Base-by-base conservation (phyloP, 2,888 invertebrate species). In the Thysanoteuthis rhombus region DNA sequence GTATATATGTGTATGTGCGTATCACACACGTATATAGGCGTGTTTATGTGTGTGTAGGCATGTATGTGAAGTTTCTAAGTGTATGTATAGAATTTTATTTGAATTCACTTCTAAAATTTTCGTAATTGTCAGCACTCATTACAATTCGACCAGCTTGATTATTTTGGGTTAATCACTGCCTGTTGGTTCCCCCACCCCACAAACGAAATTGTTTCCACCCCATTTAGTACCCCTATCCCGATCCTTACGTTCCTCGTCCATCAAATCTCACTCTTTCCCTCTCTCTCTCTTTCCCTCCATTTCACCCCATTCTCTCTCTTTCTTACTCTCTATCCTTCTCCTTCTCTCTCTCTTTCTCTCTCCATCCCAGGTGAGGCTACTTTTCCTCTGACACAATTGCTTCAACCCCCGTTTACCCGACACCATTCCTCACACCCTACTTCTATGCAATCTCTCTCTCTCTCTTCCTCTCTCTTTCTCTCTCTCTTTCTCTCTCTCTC, bases 261-360 rank as follows among this genome's bases (percentile, higher is more conserved):
- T 19, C 40, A 3, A 89, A n/a, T n/a, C n/a, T n/a, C n/a, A n/a
- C n/a, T n/a, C n/a, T n/a, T n/a, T n/a, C n/a, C n/a, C n/a, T n/a
- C n/a, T n/a, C n/a, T n/a, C n/a, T n/a, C n/a, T n/a, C n/a, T n/a
- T n/a, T n/a, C n/a, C n/a, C n/a, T 42, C 42, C 12, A 42, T 42
- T 12, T 5, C 12, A 42, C 6, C 12, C 42, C 42, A 12, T 45
- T 32, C 38, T 52, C 39, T 52, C 52, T 93, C 89, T 32, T 28
- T 52, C 6, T n/a, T 4, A 4, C 75, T 93, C 4, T 90, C 91
- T 94, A 1, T 93, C 93, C 93, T 90, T 93, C 90, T 90, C 40
- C 2, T 32, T 90, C 12, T 90, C 32, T 8, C n/a, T n/a, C 8
- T 89, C 89, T 89, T 3, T 89, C 89, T 22, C n/a, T 89, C 8